Evolutionary conservation across 2,797 vertebrate species (phyloP).

Genomic region (Hybognathus amarus): DNA sequence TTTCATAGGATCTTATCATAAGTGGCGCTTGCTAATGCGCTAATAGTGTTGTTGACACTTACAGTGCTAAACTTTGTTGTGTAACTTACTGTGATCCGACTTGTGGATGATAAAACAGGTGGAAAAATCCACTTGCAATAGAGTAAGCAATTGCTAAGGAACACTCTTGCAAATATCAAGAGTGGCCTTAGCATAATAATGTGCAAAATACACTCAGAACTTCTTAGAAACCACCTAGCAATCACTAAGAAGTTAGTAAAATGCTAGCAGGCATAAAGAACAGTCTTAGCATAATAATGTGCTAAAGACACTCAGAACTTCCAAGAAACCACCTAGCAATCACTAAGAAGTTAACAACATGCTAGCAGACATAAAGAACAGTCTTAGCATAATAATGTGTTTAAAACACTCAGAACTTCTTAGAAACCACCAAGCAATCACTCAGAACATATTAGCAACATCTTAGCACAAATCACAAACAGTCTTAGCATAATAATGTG

Average conservation of each 20-base stretch:
- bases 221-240: not conserved
- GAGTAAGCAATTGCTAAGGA: not conserved
- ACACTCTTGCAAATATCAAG: not conserved
- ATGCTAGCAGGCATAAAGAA: too few relatives aligned
- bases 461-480: not conserved
- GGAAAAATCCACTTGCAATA: not conserved
- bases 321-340: not conserved
- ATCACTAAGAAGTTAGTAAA: not conserved
- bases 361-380: too few relatives aligned
- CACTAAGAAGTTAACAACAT: too few relatives aligned
- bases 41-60: constrained; percentile 11
- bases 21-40: not conserved
- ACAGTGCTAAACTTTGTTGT: not conserved
- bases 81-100: not conserved
- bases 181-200: not conserved
- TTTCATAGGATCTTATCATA: constrained; percentile 36
- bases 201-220: not conserved
- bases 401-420: not conserved
- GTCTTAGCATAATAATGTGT: too few relatives aligned
- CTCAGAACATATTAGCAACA: not conserved
- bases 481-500: not conserved
- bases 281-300: not conserved
- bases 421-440: not conserved
- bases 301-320: too few relatives aligned
- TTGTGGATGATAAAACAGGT: not conserved